These are phyloP conservation scores for Argyresthia albistria DNA, from an alignment of 2,888 invertebrate species.

Conservation along the genomic window DNA sequence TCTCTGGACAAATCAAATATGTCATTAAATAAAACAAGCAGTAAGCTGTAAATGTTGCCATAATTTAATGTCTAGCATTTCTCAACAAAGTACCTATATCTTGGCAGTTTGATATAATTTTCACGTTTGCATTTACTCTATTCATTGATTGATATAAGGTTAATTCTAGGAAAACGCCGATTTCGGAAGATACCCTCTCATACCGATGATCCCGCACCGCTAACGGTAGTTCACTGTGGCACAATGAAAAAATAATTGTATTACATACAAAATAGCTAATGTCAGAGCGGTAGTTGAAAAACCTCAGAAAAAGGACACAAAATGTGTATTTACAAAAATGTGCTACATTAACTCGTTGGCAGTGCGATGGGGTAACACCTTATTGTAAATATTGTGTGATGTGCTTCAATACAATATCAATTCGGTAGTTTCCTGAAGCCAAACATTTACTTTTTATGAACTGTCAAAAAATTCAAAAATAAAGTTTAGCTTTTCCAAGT, in stretches of 20 bases:
- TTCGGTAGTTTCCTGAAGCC: too few species aligned
- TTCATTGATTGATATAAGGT: neutral
- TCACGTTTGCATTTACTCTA: too few species aligned
- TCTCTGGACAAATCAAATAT: too few species aligned
- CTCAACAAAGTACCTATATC: too few species aligned
- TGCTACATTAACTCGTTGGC: constrained; percentile 40
- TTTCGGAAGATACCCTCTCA: constrained; percentile 28
- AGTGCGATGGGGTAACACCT: constrained; percentile 22
- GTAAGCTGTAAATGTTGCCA: too few species aligned
- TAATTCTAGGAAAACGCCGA: constrained; percentile 19
- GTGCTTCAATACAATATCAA: too few species aligned
- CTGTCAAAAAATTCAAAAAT: too few species aligned
- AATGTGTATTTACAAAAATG: constrained; percentile 51
- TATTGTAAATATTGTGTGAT: neutral
- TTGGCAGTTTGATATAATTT: too few species aligned
- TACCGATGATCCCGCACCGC: constrained; percentile 41
- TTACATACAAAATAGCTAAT: constrained; percentile 6
- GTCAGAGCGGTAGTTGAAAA: constrained; percentile 11
- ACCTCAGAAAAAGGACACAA: constrained; percentile 23
- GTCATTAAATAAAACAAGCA: too few species aligned
- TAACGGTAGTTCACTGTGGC: constrained; percentile 58
- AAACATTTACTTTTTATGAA: too few species aligned
- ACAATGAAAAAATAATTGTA: constrained; percentile 30
- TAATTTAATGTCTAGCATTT: too few species aligned
- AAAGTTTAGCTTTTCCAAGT: too few species aligned